Conservation (phyloP, 2,888 invertebrate species). For the Athripsodes cinereus region DNA sequence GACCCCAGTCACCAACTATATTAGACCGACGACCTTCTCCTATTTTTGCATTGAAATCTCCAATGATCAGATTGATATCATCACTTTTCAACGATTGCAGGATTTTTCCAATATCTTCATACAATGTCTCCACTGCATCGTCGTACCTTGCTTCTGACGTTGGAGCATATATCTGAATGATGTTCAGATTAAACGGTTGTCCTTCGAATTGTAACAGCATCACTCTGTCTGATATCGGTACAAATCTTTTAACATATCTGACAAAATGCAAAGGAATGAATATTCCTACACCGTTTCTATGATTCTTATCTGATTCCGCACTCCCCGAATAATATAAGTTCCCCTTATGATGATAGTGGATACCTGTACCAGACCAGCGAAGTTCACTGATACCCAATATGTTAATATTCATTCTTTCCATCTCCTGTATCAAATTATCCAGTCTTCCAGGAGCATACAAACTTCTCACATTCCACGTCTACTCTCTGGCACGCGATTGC, state of each 20-base stretch:
- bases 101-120: background rate
- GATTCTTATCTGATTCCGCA: background rate
- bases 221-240: background rate
- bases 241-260: background rate
- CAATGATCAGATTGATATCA: background rate
- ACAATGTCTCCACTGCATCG: background rate
- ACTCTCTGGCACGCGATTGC: no score
- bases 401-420: background rate
- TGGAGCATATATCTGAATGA: background rate
- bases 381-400: background rate
- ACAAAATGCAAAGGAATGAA: background rate
- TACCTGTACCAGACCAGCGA: background rate
- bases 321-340: background rate
- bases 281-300: background rate
- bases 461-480: conserved; percentile 1
- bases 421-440: background rate
- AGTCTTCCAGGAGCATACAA: conserved; percentile 1
- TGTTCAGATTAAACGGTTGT: background rate
- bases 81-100: background rate
- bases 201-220: background rate
- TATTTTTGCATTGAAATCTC: background rate
- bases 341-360: background rate
- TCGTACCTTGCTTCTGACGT: background rate
- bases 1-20: background rate
- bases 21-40: background rate